Evolutionary conservation across 2,113 vertebrate species (phyloP).

Genomic region (Xiphophorus maculatus): DNA sequence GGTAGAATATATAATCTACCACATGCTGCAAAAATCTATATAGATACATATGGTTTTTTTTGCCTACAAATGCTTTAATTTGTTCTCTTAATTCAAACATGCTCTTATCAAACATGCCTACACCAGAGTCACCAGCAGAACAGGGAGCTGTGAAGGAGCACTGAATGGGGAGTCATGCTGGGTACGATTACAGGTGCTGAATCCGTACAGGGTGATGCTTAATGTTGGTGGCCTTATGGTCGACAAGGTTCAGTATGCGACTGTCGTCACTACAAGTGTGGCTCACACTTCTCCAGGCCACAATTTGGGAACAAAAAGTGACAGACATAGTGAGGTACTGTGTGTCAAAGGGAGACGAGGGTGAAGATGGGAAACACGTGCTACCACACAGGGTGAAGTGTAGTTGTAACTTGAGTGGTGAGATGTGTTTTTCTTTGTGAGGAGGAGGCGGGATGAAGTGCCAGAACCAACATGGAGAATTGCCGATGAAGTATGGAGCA

Average conservation of each 20-base stretch:
- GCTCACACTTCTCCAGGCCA: slow-evolving; percentile 1
- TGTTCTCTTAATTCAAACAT: slow-evolving; percentile 23
- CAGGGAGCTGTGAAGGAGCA: not conserved
- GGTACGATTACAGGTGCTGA: not conserved
- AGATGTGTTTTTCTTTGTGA: slow-evolving; percentile 26
- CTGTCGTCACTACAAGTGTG: slow-evolving; percentile 3
- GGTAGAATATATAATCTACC: slow-evolving; percentile 25
- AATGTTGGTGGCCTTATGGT: not conserved
- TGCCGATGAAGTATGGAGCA: slow-evolving; percentile 43
- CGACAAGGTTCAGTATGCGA: slow-evolving; percentile 30
- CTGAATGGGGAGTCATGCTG: not conserved
- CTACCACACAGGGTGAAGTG: slow-evolving; percentile 11
- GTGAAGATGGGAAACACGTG: slow-evolving; percentile 30
- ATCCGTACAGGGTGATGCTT: slow-evolving; percentile 2
- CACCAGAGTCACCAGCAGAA: slow-evolving; percentile 17
- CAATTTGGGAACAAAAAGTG: slow-evolving; percentile 12
- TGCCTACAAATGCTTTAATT: slow-evolving; percentile 8
- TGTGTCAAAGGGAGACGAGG: slow-evolving; percentile 19
- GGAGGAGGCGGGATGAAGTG: slow-evolving; percentile 14
- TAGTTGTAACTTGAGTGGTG: slow-evolving; percentile 12
- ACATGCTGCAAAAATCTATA: slow-evolving; percentile 1
- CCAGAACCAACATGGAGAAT: slow-evolving; percentile 36
- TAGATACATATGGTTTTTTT: not conserved
- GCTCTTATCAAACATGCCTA: slow-evolving; percentile 10
- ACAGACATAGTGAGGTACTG: slow-evolving; percentile 28